phyloP scores from a whole-genome alignment of 2,888 invertebrate species.

The Metopia argyrocephala region DNA sequence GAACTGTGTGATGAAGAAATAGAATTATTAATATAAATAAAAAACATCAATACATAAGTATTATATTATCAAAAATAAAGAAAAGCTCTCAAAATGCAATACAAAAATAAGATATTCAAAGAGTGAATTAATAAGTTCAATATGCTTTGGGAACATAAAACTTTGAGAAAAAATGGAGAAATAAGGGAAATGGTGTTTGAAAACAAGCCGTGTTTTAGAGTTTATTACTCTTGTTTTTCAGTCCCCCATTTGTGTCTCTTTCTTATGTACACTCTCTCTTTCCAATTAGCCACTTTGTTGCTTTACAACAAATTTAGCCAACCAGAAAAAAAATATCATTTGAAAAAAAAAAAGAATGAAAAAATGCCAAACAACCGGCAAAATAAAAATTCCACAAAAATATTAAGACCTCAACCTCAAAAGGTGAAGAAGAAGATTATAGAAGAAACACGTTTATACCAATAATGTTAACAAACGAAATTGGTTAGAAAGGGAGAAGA shows the following conservation, averaged over 20 bases:
- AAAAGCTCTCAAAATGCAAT: too few species aligned
- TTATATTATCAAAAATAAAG: too few species aligned
- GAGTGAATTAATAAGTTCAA: too few species aligned
- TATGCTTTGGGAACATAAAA: too few species aligned
- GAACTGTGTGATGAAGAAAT: too few species aligned
- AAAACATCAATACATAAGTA: too few species aligned
- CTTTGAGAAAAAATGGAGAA: too few species aligned
- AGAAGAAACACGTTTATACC: constrained; percentile 52
- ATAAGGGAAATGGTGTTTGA: constrained; percentile 45
- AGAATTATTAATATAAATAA: too few species aligned
- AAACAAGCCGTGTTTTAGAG: constrained; percentile 34
- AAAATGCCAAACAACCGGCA: constrained; percentile 57
- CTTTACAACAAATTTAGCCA: constrained; percentile 5
- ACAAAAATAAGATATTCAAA: too few species aligned
- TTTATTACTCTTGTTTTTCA: not conserved
- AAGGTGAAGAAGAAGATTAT: not conserved
- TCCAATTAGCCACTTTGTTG: not conserved
- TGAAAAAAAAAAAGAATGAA: constrained; percentile 6
- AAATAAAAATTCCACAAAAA: constrained; percentile 53
- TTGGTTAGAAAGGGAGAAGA: constrained; percentile 35
- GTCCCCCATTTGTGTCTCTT: not conserved
- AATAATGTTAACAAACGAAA: constrained; percentile 48
- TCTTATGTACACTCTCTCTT: not conserved
- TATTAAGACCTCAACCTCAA: constrained; percentile 35
- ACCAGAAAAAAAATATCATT: constrained; percentile 2